A percentile compares a stretch with the other conserved stretches of the same genome.
Evolutionary conservation across 2,797 vertebrate genomes (phyloP).

Genomic region (Catamblyrhynchus diadema): DNA sequence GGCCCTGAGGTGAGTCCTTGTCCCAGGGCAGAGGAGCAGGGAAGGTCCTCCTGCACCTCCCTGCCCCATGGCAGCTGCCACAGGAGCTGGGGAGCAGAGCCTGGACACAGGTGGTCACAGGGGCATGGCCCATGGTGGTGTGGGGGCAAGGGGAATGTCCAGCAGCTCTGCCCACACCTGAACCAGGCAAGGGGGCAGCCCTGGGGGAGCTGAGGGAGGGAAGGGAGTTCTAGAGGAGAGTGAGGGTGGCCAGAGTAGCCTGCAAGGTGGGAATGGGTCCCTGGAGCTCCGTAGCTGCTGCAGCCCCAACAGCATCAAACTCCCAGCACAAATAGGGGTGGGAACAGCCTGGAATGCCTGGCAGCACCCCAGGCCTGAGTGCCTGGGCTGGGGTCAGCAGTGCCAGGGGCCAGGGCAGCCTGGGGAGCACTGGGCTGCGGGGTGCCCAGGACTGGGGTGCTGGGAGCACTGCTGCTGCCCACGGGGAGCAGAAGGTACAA

Average conservation of each 20-base stretch:
- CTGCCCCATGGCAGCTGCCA: background rate
- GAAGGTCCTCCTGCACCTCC: background rate
- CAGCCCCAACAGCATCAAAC: accelerated
- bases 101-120: accelerated
- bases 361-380: accelerated
- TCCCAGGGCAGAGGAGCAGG: background rate
- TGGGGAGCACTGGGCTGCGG: background rate
- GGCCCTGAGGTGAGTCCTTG: background rate
- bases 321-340: background rate
- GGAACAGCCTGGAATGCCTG: background rate
- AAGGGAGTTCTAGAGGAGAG: background rate
- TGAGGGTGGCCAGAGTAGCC: background rate
- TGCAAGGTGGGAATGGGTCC: background rate
- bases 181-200: background rate
- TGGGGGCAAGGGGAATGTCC: background rate
- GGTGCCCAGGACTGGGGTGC: background rate
- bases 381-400: accelerated
- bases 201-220: accelerated
- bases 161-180: background rate
- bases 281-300: background rate
- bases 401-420: background rate
- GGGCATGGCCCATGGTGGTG: accelerated
- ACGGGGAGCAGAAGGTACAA: background rate
- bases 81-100: background rate
- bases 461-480: background rate